These are phyloP conservation scores for Cygnus olor DNA, from an alignment of 2,797 vertebrate genomes.

Conservation along the genomic window DNA sequence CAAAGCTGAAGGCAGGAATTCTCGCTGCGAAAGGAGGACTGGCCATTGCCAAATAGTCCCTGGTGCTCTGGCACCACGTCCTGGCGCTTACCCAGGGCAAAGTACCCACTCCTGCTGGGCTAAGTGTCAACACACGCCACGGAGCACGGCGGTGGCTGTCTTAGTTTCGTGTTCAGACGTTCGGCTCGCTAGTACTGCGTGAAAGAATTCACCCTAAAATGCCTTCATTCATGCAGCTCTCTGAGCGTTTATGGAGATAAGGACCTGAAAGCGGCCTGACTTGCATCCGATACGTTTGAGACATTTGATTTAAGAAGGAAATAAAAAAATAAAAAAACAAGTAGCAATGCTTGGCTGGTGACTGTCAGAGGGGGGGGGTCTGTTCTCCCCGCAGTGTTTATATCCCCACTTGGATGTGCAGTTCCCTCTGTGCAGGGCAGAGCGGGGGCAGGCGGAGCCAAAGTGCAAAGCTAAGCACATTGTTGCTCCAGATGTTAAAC, in stretches of 20 bases:
- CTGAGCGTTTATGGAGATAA: neutral
- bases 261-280: neutral
- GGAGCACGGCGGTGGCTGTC: neutral
- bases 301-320: neutral
- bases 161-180: neutral
- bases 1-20: constrained; percentile 11
- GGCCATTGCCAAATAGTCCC: neutral
- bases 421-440: neutral
- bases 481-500: constrained; percentile 17
- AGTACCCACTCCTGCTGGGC: neutral
- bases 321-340: neutral
- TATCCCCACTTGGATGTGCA: neutral
- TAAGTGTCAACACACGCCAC: neutral
- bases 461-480: constrained; percentile 49
- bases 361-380: neutral
- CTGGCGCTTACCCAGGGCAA: neutral
- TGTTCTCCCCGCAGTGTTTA: neutral
- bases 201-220: neutral
- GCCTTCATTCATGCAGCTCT: neutral
- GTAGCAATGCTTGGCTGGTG: neutral
- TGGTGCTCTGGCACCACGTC: neutral
- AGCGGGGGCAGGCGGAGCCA: neutral
- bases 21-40: neutral
- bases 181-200: neutral
- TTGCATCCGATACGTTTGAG: neutral